These are phyloP conservation scores for Seriola rivoliana DNA, from an alignment of 2,113 vertebrate species.

Conservation along the genomic window DNA sequence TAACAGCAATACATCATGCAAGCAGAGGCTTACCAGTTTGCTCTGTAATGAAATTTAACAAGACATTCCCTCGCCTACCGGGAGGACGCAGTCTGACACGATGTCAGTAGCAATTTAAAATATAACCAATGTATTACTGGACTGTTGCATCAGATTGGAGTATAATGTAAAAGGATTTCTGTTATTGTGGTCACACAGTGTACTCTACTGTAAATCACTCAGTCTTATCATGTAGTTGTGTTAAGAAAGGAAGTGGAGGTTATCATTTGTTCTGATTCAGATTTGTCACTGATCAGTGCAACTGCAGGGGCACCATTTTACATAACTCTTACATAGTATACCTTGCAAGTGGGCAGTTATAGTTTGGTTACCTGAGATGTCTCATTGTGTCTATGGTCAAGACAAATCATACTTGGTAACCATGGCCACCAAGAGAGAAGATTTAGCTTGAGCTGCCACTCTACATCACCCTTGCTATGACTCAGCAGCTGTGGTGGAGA, in stretches of 20 bases:
- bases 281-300: constrained; percentile 11
- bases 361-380: constrained; percentile 42
- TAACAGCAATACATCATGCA: not conserved
- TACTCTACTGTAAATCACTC: not conserved
- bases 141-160: not conserved
- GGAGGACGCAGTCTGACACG: not conserved
- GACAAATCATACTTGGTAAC: constrained; percentile 45
- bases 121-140: not conserved
- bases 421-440: constrained; percentile 38
- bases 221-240: not conserved
- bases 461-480: constrained; percentile 53
- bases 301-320: constrained; percentile 5
- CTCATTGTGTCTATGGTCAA: constrained; percentile 21
- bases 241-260: not conserved
- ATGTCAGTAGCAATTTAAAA: not conserved
- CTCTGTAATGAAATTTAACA: not conserved
- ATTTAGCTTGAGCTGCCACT: constrained; percentile 60
- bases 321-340: constrained; percentile 5
- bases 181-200: not conserved
- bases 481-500: constrained; percentile 41
- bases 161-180: not conserved
- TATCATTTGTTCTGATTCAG: constrained; percentile 14
- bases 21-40: not conserved
- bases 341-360: constrained; percentile 30
- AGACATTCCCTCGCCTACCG: not conserved